phyloP scores from a whole-genome alignment of 2,888 invertebrate species.

The Diachrysia chrysitis region DNA sequence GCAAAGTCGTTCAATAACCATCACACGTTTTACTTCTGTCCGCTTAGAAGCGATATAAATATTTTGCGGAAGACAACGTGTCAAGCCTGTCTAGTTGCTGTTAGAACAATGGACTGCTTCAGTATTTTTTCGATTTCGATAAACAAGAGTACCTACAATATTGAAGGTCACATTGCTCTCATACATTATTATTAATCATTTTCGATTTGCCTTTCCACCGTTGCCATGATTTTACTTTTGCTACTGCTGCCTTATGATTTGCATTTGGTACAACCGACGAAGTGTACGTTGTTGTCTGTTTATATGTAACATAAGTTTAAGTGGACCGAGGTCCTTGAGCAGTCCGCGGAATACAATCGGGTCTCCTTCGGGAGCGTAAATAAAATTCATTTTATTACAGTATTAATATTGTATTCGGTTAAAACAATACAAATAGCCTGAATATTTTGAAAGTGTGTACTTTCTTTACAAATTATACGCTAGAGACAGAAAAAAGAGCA shows the following conservation, averaged over 20 bases:
- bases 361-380: constrained; percentile 23
- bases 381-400: constrained; percentile 45
- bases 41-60: background rate
- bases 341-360: background rate
- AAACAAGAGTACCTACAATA: constrained; percentile 33
- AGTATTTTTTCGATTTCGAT: constrained; percentile 15
- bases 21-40: background rate
- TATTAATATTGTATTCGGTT: constrained; percentile 57
- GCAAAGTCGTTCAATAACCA: background rate
- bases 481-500: constrained; percentile 53
- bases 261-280: background rate
- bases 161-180: constrained; percentile 11
- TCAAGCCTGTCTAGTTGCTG: background rate
- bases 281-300: constrained; percentile 6
- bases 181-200: background rate
- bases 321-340: background rate
- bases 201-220: constrained; percentile 6
- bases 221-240: background rate
- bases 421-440: constrained; percentile 58
- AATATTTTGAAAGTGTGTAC: constrained; percentile 45
- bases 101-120: constrained; percentile 5
- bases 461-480: constrained; percentile 48
- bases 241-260: constrained; percentile 4
- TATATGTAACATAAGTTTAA: constrained; percentile 4
- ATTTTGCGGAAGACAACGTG: background rate